phyloP scores from a whole-genome alignment of 2,888 invertebrate genomes.

The Diaphora mendica region DNA sequence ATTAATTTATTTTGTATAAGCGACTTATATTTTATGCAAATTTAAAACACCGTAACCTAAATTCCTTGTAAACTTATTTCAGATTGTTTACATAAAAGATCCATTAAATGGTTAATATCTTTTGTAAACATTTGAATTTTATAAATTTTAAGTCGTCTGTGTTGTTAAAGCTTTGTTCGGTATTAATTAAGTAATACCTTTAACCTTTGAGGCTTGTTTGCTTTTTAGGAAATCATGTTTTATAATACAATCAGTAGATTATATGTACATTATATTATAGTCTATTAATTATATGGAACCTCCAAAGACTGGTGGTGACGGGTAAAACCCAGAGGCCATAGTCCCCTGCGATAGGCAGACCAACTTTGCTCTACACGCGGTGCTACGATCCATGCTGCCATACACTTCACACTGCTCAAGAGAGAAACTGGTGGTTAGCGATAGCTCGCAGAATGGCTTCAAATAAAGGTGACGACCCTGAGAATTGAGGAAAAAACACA shows the following conservation, averaged over 20 bases:
- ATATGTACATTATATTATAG: not conserved
- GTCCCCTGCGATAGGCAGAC: too few species aligned
- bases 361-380: too few species aligned
- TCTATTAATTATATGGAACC: too few species aligned
- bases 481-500: too few species aligned
- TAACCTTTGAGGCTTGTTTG: not conserved
- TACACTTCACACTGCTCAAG: too few species aligned
- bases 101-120: constrained; percentile 20
- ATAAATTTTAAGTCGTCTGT: not conserved
- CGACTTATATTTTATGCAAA: not conserved
- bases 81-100: constrained; percentile 24
- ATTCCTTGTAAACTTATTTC: constrained; percentile 17
- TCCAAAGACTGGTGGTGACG: too few species aligned
- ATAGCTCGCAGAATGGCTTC: too few species aligned
- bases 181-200: constrained; percentile 1
- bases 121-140: constrained; percentile 23
- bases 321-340: too few species aligned
- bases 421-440: too few species aligned
- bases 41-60: constrained; percentile 3
- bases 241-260: not conserved
- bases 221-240: not conserved
- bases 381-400: too few species aligned
- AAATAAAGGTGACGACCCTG: too few species aligned
- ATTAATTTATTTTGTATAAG: not conserved
- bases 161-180: constrained; percentile 1